Percentiles rank a stretch among this genome's conserved stretches.
These are phyloP conservation scores for Parauchenoglanis ngamensis DNA, from an alignment of 2,797 vertebrate genomes.

Conservation along the genomic window DNA sequence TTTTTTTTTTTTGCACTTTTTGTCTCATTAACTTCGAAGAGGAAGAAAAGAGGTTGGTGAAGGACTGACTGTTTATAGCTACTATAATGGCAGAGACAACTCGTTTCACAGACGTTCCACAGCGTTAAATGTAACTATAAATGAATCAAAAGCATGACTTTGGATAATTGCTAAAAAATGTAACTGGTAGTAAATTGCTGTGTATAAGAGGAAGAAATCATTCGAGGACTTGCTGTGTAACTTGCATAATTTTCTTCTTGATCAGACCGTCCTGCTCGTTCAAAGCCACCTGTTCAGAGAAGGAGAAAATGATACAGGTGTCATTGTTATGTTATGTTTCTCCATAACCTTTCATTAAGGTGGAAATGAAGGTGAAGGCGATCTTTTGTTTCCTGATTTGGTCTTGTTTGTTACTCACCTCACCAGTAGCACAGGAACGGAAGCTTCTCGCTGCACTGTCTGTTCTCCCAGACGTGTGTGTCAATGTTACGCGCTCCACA, in stretches of 20 bases:
- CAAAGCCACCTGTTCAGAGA: not conserved
- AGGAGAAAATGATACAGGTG: not conserved
- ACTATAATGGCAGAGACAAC: not conserved
- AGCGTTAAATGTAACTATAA: not conserved
- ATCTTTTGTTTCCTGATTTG: not conserved
- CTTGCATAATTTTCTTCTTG: not conserved
- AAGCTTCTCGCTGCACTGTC: not conserved
- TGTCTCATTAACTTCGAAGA: not conserved
- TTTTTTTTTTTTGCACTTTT: not conserved
- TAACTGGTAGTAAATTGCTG: not conserved
- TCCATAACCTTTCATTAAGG: not conserved
- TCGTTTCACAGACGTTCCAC: not conserved
- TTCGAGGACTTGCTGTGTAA: not conserved
- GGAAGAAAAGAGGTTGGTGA: not conserved
- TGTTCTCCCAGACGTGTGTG: not conserved
- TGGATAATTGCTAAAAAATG: not conserved
- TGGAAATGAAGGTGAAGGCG: not conserved
- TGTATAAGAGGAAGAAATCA: not conserved
- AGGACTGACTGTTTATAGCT: not conserved
- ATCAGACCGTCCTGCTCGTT: not conserved
- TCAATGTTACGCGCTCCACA: constrained; percentile 12
- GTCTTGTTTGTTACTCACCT: not conserved
- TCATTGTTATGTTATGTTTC: not conserved
- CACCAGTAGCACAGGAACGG: not conserved
- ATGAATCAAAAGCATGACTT: not conserved